phyloP scores from a whole-genome alignment of 1,140 invertebrate genomes.

The Ladona fulva region DNA sequence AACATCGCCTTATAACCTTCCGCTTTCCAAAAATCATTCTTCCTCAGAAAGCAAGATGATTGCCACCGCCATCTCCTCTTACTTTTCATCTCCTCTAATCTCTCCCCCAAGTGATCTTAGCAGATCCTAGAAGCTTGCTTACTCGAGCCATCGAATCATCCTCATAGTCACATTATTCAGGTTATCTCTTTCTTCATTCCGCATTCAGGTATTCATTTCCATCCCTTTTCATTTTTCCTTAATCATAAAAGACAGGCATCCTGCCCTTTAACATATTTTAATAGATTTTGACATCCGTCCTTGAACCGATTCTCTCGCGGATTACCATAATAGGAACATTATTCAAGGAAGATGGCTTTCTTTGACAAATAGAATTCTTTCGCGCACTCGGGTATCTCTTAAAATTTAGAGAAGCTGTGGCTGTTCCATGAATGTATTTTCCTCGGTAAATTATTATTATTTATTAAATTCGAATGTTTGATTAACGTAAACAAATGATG shows the following conservation, averaged over 20 bases:
- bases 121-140: neutral
- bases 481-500: too few species aligned
- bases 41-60: constrained; percentile 5
- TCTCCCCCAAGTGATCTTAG: neutral
- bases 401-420: too few species aligned
- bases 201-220: neutral
- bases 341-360: neutral
- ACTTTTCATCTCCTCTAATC: neutral
- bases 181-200: neutral
- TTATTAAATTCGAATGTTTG: too few species aligned
- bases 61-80: neutral
- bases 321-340: neutral
- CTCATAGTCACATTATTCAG: neutral
- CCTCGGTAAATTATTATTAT: too few species aligned
- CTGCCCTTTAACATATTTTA: neutral
- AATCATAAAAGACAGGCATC: constrained; percentile 5
- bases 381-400: too few species aligned
- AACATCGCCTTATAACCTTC: neutral
- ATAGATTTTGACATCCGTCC: neutral
- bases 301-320: neutral
- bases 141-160: constrained; percentile 4
- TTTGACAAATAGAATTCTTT: neutral
- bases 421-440: too few species aligned
- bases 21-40: neutral
- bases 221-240: neutral